Evolutionary conservation across 2,113 vertebrate species (phyloP).

Genomic region (Proterorhinus semilunaris): DNA sequence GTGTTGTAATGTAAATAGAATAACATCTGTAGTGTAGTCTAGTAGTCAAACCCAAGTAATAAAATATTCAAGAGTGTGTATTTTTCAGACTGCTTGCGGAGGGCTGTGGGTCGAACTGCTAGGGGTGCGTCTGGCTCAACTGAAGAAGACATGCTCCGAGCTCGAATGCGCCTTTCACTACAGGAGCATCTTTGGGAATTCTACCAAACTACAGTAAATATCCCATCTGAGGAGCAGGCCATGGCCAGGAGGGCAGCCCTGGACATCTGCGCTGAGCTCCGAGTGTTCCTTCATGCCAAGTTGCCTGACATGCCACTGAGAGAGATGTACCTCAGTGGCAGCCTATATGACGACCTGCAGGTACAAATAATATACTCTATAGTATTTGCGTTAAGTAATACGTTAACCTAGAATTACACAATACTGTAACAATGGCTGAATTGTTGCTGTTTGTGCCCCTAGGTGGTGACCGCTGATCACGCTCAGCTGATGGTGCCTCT

Average conservation of each 20-base stretch:
- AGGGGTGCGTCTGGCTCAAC: conserved; percentile 50
- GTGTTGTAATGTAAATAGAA: background rate
- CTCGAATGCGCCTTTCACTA: conserved; percentile 89
- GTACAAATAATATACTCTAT: conserved; percentile 53
- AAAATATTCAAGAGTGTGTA: background rate
- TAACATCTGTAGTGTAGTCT: background rate
- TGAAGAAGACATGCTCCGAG: conserved; percentile 85
- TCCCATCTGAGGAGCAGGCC: conserved; percentile 87
- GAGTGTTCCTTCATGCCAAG: conserved; percentile 90
- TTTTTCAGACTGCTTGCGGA: conserved; percentile 65
- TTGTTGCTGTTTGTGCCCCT: background rate
- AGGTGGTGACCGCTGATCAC: conserved; percentile 96
- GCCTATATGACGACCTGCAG: conserved; percentile 95
- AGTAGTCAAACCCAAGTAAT: background rate
- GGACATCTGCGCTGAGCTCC: conserved; percentile 93
- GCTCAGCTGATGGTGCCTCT: conserved; percentile 96
- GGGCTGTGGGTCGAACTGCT: conserved; percentile 57
- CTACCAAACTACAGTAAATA: conserved; percentile 84
- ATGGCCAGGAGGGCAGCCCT: conserved; percentile 89
- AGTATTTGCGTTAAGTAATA: too few relatives aligned
- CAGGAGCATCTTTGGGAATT: conserved; percentile 91
- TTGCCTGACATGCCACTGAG: conserved; percentile 95
- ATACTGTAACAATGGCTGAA: background rate
- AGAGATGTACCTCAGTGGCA: conserved; percentile 98
- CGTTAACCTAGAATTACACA: background rate